These are phyloP conservation scores for Limosa lapponica DNA, from an alignment of 2,797 vertebrate genomes.

Conservation along the genomic window DNA sequence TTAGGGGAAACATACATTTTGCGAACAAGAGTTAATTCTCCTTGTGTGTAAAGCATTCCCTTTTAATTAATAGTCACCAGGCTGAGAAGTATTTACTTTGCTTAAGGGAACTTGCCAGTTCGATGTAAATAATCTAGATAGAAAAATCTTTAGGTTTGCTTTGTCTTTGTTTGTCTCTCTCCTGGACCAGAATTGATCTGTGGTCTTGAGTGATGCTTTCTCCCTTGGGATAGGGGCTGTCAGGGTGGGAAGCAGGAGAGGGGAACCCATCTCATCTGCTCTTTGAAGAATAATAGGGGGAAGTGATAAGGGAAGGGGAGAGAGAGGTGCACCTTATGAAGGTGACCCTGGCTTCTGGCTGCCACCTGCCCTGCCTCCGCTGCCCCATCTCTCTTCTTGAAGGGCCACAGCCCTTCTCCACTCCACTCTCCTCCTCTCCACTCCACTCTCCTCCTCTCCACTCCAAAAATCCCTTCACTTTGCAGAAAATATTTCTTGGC, in stretches of 20 bases:
- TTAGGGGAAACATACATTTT: not conserved
- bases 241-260: fast-evolving
- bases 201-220: not conserved
- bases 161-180: not conserved
- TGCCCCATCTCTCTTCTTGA: not conserved
- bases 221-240: not conserved
- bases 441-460: not conserved
- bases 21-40: not conserved
- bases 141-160: not conserved
- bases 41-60: not conserved
- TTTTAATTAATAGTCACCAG: slow-evolving; percentile 26
- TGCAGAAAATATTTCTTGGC: not conserved
- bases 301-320: not conserved
- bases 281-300: not conserved
- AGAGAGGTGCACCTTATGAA: not conserved
- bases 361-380: not conserved
- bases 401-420: not conserved
- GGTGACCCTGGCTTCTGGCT: not conserved
- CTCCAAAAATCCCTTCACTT: not conserved
- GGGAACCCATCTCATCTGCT: not conserved
- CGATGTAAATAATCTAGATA: not conserved
- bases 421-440: not conserved
- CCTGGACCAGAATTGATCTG: not conserved
- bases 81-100: not conserved
- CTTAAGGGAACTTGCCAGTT: slow-evolving; percentile 7